Evolutionary conservation across 2,113 vertebrate species (phyloP).

Genomic region (Acanthisitta chloris): DNA sequence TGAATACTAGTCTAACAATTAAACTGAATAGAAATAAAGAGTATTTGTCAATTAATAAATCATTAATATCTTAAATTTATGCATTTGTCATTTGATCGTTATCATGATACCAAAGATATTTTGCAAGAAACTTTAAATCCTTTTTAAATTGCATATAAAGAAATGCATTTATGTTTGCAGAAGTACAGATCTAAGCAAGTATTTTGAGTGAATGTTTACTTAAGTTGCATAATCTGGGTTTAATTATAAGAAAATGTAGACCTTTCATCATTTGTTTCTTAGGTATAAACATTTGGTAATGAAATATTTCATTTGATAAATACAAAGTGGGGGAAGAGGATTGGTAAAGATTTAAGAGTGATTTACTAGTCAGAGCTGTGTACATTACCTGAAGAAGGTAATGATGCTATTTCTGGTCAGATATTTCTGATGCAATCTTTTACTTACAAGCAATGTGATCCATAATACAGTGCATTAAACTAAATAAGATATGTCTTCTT

Average conservation of each 20-base stretch:
- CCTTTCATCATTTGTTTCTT: background rate
- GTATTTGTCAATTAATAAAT: background rate
- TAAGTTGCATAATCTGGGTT: background rate
- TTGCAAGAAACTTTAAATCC: background rate
- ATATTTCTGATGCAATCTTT: background rate
- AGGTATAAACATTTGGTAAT: background rate
- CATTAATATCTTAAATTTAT: background rate
- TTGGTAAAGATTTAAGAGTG: background rate
- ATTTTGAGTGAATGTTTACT: background rate
- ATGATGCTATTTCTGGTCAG: background rate
- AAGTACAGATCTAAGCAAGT: background rate
- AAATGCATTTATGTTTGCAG: background rate
- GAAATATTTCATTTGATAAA: background rate
- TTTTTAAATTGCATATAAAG: background rate
- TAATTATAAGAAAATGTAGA: background rate
- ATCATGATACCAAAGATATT: background rate
- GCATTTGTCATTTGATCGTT: background rate
- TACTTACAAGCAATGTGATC: background rate
- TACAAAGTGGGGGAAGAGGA: background rate
- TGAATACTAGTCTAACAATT: background rate
- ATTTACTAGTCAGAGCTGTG: background rate
- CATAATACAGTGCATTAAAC: background rate
- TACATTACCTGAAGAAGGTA: background rate
- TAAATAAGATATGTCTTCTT: background rate
- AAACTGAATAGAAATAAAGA: background rate